Evolutionary conservation across 2,888 invertebrate species (phyloP), one percentile per base, ranked within the genome.

Genomic region (Sinopyrophorus schimmeli): DNA sequence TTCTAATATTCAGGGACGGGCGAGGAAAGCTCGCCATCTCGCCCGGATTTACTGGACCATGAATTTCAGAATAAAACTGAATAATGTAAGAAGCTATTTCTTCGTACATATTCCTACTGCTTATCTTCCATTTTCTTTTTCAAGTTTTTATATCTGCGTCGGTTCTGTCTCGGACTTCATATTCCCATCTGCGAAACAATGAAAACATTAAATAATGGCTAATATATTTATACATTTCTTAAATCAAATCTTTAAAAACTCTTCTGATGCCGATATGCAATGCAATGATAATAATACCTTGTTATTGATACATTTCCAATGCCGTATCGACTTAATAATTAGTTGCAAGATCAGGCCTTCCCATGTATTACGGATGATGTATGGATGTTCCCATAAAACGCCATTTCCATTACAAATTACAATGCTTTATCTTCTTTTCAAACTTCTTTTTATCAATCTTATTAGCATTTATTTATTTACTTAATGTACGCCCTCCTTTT

Each of bases 11-110:
- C 62, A 58, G 53, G 54, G 52, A 49, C 24, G 47, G 47, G 49
- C 50, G 54, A 53, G 59, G 59, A 61, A 63, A 63, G 61, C 59
- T 58, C 54, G 59, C 59, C 58, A 66, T 67, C 64, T 62, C 60
- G 57, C 50, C 57, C 58, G 65, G 65, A 66, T 67, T 65, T 66
- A 62, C 65, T 62, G 60, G 57, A 59, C 62, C 61, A 63, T 63
- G 64, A 62, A 63, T 62, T 61, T 65, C 63, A 63, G 60, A 66
- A 65, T 65, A 63, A 63, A 68, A 64, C 65, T 67, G 68, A 68
- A 67, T 68, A 67, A 68, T 68, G 67, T 66, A 67, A 53, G 59
- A 60, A 59, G 58, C 38, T 40, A 47, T 47, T 47, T 52, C 42
- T 44, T 20, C 41, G 37, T 47, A 51, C 47, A 51, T 47, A 47